Evolutionary conservation across 2,888 invertebrate species (phyloP).

Genomic region (Ophioninae sp.): DNA sequence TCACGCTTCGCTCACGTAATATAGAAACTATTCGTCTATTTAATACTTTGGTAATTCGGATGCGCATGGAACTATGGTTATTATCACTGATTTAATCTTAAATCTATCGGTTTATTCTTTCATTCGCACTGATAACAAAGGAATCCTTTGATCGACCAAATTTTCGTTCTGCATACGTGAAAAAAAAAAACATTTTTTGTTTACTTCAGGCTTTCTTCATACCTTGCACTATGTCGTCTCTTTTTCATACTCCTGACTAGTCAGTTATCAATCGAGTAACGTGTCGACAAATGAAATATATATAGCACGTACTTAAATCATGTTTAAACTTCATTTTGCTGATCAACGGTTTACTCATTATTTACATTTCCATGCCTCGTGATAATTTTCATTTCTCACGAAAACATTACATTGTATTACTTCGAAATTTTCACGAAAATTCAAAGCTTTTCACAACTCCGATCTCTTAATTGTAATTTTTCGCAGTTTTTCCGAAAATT

Average conservation of each 20-base stretch:
- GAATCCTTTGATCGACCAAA: slow-evolving; percentile 25
- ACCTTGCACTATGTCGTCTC: neutral
- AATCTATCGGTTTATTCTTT: slow-evolving; percentile 46
- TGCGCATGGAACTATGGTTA: slow-evolving; percentile 80
- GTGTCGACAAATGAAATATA: slow-evolving; percentile 23
- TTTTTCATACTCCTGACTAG: slow-evolving; percentile 52
- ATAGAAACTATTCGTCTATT: slow-evolving; percentile 72
- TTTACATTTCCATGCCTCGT: no score
- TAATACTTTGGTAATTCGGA: slow-evolving; percentile 78
- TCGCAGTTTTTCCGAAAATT: no score
- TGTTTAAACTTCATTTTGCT: neutral
- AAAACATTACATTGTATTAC: no score
- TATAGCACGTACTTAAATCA: neutral
- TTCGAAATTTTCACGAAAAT: no score
- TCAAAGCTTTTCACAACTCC: no score
- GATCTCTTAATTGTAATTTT: no score
- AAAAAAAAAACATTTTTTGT: slow-evolving; percentile 22
- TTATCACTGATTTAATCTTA: slow-evolving; percentile 76
- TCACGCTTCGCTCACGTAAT: slow-evolving; percentile 53
- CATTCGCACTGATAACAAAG: slow-evolving; percentile 48
- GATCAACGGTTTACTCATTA: no score
- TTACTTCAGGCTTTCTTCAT: slow-evolving; percentile 10
- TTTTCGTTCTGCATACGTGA: neutral
- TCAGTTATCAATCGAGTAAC: slow-evolving; percentile 12
- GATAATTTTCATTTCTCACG: no score